These are phyloP conservation scores for Helleia helle DNA, from an alignment of 2,888 invertebrate genomes.

Conservation along the genomic window DNA sequence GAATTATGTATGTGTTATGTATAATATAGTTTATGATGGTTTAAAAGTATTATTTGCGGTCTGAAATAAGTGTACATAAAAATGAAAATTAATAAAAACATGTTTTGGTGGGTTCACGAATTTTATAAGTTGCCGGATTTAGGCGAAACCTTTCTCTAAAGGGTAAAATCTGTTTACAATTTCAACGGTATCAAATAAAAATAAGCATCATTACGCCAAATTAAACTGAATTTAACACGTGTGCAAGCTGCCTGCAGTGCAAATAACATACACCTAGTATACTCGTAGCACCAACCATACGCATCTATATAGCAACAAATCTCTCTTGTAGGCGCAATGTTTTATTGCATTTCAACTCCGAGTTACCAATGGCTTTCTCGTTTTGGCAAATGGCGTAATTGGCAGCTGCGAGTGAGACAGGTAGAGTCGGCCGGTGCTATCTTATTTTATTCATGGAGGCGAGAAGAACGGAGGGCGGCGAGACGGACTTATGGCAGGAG, in stretches of 20 bases:
- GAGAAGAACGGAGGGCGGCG: slow-evolving; percentile 33
- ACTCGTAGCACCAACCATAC: slow-evolving; percentile 39
- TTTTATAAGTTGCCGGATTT: not conserved
- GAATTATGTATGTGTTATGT: too few species aligned
- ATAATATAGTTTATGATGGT: too few species aligned
- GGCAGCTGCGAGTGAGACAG: slow-evolving; percentile 38
- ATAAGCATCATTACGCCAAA: slow-evolving; percentile 37
- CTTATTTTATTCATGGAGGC: slow-evolving; percentile 60
- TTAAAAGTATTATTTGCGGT: too few species aligned
- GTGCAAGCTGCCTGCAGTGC: slow-evolving; percentile 35
- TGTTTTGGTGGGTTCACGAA: too few species aligned
- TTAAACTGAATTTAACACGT: slow-evolving; percentile 55
- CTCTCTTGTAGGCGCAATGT: slow-evolving; percentile 44
- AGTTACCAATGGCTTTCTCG: slow-evolving; percentile 31
- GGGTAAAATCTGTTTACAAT: slow-evolving; percentile 1
- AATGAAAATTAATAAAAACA: too few species aligned
- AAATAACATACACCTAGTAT: slow-evolving; percentile 42
- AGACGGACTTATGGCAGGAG: slow-evolving; percentile 39
- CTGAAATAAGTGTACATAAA: too few species aligned
- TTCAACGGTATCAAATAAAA: slow-evolving; percentile 11
- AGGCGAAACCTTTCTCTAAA: not conserved
- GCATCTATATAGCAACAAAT: slow-evolving; percentile 44
- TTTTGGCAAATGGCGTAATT: slow-evolving; percentile 28
- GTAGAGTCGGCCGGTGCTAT: slow-evolving; percentile 39
- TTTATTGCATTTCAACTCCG: slow-evolving; percentile 54